phyloP scores from a whole-genome alignment of 2,113 vertebrate genomes.

The Charadrius vociferus region DNA sequence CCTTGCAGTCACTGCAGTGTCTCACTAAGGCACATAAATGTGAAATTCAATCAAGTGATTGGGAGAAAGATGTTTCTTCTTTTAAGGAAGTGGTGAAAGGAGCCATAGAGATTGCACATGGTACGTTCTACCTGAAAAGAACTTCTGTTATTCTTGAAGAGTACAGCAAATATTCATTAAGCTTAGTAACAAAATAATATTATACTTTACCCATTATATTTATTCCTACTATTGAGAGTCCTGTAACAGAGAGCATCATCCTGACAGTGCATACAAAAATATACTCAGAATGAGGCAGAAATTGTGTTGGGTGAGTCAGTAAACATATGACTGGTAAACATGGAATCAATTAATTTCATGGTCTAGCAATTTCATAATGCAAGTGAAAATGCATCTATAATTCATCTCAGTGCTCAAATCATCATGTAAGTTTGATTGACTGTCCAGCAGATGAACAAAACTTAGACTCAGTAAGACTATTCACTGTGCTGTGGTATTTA shows the following conservation, averaged over 20 bases:
- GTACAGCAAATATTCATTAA: not conserved
- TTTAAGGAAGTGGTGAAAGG: slow-evolving; percentile 86
- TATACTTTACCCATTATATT: not conserved
- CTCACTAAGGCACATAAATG: slow-evolving; percentile 92
- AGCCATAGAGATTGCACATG: slow-evolving; percentile 83
- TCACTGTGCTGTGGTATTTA: not conserved
- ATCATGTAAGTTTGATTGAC: not conserved
- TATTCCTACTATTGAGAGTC: not conserved
- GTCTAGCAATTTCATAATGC: not conserved
- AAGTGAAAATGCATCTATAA: not conserved
- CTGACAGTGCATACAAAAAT: not conserved
- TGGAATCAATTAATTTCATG: not conserved
- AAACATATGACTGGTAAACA: not conserved
- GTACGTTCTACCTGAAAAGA: slow-evolving; percentile 70
- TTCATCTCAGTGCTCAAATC: not conserved
- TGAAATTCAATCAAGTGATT: slow-evolving; percentile 83
- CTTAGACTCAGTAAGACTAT: not conserved
- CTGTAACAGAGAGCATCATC: not conserved
- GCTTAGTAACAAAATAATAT: not conserved
- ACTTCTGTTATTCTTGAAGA: not conserved
- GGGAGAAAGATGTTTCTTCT: slow-evolving; percentile 86
- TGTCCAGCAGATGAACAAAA: not conserved
- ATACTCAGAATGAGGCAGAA: not conserved
- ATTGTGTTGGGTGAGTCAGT: not conserved
- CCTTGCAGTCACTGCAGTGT: slow-evolving; percentile 87